These are phyloP conservation scores for Seladonia tumulorum DNA, from an alignment of 2,888 invertebrate species.

Conservation along the genomic window DNA sequence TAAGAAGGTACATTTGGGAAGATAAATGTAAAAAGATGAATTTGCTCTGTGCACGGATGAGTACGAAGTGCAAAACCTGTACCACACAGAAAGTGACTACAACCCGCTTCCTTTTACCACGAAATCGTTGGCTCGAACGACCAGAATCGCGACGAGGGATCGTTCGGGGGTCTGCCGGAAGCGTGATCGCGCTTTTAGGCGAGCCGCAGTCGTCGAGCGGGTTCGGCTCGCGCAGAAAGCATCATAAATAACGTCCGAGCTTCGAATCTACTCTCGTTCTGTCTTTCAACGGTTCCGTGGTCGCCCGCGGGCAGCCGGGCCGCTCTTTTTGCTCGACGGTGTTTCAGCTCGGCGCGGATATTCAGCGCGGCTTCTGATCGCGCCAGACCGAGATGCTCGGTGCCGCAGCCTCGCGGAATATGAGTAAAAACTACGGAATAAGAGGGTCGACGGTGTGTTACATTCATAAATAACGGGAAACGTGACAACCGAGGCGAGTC, in stretches of 20 bases:
- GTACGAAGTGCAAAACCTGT: neutral
- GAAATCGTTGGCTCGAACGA: constrained; percentile 3
- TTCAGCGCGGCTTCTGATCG: constrained; percentile 53
- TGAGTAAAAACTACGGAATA: constrained; percentile 77
- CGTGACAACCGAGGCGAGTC: constrained; percentile 74
- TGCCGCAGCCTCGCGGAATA: constrained; percentile 74
- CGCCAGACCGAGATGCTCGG: constrained; percentile 46
- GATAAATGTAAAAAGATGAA: too few relatives aligned
- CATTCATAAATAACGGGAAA: constrained; percentile 79
- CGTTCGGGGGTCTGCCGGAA: constrained; percentile 52
- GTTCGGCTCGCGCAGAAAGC: constrained; percentile 69
- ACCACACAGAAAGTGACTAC: neutral
- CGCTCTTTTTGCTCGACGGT: constrained; percentile 54
- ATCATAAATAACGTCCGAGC: constrained; percentile 77
- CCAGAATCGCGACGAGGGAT: constrained; percentile 34
- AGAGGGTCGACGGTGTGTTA: constrained; percentile 77
- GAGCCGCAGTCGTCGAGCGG: constrained; percentile 65
- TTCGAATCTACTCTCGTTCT: constrained; percentile 66
- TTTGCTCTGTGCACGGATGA: neutral
- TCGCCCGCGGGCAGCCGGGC: neutral
- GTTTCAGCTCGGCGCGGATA: constrained; percentile 53
- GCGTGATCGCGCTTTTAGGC: constrained; percentile 67
- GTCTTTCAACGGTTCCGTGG: constrained; percentile 43
- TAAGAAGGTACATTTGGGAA: too few relatives aligned
- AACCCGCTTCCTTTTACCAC: neutral